Evolutionary conservation across 2,888 invertebrate genomes (phyloP), one percentile per base, ranked within the genome.

Genomic region (Dynastes tityus): DNA sequence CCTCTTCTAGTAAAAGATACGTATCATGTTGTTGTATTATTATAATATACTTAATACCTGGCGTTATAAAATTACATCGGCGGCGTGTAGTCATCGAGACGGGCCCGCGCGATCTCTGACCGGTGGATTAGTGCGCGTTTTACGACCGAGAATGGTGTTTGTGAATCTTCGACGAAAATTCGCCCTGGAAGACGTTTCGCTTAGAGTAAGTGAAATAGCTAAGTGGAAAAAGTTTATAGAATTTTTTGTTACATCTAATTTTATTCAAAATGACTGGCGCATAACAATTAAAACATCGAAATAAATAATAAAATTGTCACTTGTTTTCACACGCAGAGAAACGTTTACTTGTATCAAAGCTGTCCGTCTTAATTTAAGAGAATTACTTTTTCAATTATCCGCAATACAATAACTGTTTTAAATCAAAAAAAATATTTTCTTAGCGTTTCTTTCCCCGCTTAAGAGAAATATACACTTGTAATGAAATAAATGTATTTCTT

Each of bases 121-220:
- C n/a, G 53, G 53, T 2, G 53, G 53, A 53, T 22, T 53, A 49
- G 65, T 65, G 65, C 16, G n/a, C 9, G 4, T 9, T 63, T 63
- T 13, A 68, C 13, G 29, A 29, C 27, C 13, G 13, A 40, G 32
- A 40, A 65, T 65, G 65, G 65, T 65, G 65, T 65, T 65, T 40
- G 16, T 65, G 32, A 65, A 65, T 37, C 37, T 65, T 4, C 65
- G 65, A 6, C 65, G 65, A 13, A 65, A 40, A 16, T 65, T 65
- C 65, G 32, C 13, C 32, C 16, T 65, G 40, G 65, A 65, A 40
- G 65, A 65, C 32, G 65, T 65, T 13, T 65, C 65, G 11, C 40
- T 65, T 16, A 65, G 65, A 37, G 65, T 65, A 65, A n/a, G 64
- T 64, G 37, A n/a, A 64, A 37, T n/a, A 29, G 64, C 2, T 64